A percentile compares a stretch with the other conserved stretches of the same genome.
Evolutionary conservation across 2,113 vertebrate genomes (phyloP).

Genomic region (Chrysemys picta): DNA sequence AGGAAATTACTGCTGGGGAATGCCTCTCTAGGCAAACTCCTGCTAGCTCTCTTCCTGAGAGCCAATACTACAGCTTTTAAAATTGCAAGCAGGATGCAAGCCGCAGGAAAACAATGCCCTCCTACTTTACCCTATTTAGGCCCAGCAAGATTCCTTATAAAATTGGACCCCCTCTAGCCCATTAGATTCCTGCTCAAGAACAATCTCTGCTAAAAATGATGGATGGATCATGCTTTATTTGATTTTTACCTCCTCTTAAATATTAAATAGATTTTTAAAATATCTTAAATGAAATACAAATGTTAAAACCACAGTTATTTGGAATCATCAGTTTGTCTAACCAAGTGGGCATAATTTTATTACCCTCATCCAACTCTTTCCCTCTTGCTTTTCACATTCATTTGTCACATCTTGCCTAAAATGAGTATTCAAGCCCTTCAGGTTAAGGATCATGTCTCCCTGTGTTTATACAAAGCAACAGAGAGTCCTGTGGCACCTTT

Average conservation of each 20-base stretch:
- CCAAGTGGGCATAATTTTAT: not conserved
- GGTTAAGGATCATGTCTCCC: not conserved
- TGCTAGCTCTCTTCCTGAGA: rapidly evolving
- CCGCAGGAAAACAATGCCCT: not conserved
- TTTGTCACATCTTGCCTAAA: not conserved
- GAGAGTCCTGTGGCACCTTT: no score
- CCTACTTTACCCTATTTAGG: not conserved
- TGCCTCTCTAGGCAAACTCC: not conserved
- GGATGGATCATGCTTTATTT: not conserved
- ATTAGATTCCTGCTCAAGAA: not conserved
- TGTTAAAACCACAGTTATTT: not conserved
- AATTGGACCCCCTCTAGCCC: not conserved
- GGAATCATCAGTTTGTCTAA: not conserved
- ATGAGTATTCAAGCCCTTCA: not conserved
- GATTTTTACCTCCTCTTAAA: not conserved
- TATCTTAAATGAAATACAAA: not conserved
- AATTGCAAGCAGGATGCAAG: not conserved
- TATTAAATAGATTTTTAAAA: not conserved
- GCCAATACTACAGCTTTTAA: not conserved
- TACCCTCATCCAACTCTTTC: not conserved
- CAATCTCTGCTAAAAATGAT: not conserved
- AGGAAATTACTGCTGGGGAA: not conserved
- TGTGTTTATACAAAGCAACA: not conserved
- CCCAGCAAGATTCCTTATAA: not conserved
- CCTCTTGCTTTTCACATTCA: not conserved